Evolutionary conservation across 2,113 vertebrate genomes (phyloP).

Genomic region (Nicator chloris): DNA sequence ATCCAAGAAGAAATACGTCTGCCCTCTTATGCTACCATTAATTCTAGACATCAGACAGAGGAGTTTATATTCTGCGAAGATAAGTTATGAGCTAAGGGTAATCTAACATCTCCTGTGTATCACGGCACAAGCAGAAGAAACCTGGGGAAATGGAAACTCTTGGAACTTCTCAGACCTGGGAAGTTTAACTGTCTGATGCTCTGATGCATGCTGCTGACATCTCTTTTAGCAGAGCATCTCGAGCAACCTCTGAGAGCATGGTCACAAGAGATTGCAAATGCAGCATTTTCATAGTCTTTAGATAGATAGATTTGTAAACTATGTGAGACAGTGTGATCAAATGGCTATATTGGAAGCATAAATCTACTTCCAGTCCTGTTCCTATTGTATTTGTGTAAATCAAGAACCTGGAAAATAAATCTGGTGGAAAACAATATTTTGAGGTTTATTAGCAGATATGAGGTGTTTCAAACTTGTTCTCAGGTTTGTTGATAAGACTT

Average conservation of each 20-base stretch:
- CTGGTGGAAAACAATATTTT: background rate
- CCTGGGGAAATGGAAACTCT: background rate
- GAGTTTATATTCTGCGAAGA: background rate
- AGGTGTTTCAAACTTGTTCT: background rate
- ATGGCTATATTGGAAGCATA: background rate
- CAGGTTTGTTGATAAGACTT: background rate
- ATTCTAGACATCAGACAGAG: background rate
- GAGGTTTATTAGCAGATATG: background rate
- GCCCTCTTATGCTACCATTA: background rate
- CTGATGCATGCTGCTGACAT: background rate
- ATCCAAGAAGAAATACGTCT: background rate
- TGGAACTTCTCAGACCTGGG: background rate
- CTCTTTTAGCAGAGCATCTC: background rate
- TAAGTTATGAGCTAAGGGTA: background rate
- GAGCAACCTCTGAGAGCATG: background rate
- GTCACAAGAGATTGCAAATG: background rate
- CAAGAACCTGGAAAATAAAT: background rate
- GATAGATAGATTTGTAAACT: slow-evolving; percentile 11
- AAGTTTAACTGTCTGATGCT: background rate
- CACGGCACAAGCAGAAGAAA: background rate
- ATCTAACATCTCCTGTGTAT: background rate
- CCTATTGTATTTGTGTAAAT: background rate
- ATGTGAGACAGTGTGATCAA: background rate
- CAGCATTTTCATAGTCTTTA: background rate
- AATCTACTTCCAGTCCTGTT: background rate